Percentiles rank a stretch among this genome's conserved stretches.
Conservation (phyloP, 2,797 vertebrate genomes). For the Vireo griseus region DNA sequence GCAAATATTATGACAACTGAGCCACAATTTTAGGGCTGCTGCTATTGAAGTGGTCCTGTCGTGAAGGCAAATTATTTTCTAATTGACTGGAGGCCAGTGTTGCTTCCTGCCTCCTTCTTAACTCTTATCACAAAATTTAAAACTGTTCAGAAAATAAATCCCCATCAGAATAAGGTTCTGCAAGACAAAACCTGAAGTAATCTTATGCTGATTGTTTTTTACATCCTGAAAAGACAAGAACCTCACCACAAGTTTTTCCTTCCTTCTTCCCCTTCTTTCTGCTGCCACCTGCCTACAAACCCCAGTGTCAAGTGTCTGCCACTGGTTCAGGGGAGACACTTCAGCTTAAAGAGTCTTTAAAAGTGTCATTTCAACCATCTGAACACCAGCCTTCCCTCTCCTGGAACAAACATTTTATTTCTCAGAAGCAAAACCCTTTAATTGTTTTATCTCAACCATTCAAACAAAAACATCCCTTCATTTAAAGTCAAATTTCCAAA, state of each 20-base stretch:
- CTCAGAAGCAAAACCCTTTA: neutral
- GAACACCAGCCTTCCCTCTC: neutral
- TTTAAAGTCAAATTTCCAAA: neutral
- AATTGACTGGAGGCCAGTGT: neutral
- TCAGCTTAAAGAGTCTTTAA: neutral
- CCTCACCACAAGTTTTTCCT: neutral
- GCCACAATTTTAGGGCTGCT: neutral
- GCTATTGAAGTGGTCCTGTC: neutral
- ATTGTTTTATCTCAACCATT: neutral
- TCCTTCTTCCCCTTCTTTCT: neutral
- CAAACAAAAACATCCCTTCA: neutral
- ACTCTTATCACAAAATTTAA: neutral
- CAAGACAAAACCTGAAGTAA: neutral
- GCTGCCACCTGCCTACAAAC: neutral
- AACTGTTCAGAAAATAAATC: neutral
- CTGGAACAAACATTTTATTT: neutral
- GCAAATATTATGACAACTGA: neutral
- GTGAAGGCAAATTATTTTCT: neutral
- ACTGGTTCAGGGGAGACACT: neutral
- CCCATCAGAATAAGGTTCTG: neutral
- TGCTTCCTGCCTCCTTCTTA: neutral
- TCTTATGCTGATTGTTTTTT: neutral
- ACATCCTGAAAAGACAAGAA: neutral
- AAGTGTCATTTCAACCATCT: neutral
- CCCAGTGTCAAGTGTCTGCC: fast-evolving